These are phyloP conservation scores for Anguilla pacifica DNA, from an alignment of 2,797 vertebrate genomes.

Conservation along the genomic window DNA sequence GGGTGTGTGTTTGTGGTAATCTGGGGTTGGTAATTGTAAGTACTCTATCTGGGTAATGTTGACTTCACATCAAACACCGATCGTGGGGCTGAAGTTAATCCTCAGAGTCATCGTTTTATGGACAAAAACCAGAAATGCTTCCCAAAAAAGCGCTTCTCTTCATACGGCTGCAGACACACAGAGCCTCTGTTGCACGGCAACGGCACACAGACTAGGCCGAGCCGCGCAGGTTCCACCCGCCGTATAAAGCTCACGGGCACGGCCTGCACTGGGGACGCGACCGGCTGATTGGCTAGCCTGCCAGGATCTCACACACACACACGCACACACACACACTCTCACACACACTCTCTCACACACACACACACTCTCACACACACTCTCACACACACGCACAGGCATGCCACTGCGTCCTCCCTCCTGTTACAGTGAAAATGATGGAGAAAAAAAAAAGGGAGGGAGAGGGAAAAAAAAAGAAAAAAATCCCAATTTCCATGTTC, in stretches of 20 bases:
- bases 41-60: background rate
- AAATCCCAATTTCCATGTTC: slow-evolving; percentile 31
- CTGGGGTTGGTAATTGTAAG: background rate
- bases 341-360: too few relatives aligned
- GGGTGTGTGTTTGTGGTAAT: too few relatives aligned
- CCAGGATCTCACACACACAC: background rate
- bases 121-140: background rate
- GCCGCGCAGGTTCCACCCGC: background rate
- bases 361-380: too few relatives aligned
- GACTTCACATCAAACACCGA: background rate
- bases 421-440: background rate
- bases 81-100: background rate
- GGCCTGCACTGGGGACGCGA: slow-evolving; percentile 23
- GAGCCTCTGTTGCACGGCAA: too few relatives aligned
- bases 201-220: too few relatives aligned
- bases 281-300: slow-evolving; percentile 22
- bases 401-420: too few relatives aligned
- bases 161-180: too few relatives aligned
- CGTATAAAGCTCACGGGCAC: slow-evolving; percentile 11
- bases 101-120: background rate
- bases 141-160: background rate
- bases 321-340: too few relatives aligned
- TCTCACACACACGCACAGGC: too few relatives aligned
- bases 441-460: too few relatives aligned
- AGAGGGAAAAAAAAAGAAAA: background rate